A percentile compares a stretch with the other conserved stretches of the same genome.
Conservation (phyloP, 1,140 invertebrate genomes). For the Drosophila subobscura region DNA sequence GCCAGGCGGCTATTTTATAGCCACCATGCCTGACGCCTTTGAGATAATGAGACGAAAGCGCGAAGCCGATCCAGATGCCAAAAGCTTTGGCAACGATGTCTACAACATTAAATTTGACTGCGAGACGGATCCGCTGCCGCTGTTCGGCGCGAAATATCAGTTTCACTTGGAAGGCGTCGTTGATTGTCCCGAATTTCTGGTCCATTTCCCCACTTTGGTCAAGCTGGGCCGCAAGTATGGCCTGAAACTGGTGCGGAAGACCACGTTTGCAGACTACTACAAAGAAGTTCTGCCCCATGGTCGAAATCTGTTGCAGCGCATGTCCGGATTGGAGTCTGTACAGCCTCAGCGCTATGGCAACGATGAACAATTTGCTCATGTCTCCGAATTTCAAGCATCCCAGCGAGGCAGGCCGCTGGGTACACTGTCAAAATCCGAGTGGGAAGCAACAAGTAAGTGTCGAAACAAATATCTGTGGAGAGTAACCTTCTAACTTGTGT, state of each 20-base stretch:
- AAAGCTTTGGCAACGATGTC: slow-evolving; percentile 94
- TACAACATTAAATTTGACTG: slow-evolving; percentile 92
- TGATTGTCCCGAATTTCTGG: slow-evolving; percentile 99
- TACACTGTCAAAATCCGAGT: slow-evolving; percentile 95
- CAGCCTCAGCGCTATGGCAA: slow-evolving; percentile 85
- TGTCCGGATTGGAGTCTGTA: slow-evolving; percentile 90
- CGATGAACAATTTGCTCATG: slow-evolving; percentile 90
- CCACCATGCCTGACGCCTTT: slow-evolving; percentile 96
- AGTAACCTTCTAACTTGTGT: no score
- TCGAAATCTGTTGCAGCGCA: slow-evolving; percentile 87
- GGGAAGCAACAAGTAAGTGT: slow-evolving; percentile 94
- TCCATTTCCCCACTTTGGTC: slow-evolving; percentile 94
- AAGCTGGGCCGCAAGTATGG: slow-evolving; percentile 93
- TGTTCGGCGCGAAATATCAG: slow-evolving; percentile 98
- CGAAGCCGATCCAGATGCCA: slow-evolving; percentile 85
- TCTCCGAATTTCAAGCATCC: slow-evolving; percentile 83
- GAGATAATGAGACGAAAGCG: slow-evolving; percentile 89
- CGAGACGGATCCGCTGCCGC: slow-evolving; percentile 88
- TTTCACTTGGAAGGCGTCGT: slow-evolving; percentile 98
- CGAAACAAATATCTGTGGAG: not conserved
- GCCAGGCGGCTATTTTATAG: slow-evolving; percentile 97
- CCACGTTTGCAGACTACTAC: slow-evolving; percentile 93
- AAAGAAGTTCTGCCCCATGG: slow-evolving; percentile 86
- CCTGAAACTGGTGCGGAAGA: slow-evolving; percentile 90
- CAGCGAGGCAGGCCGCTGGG: slow-evolving; percentile 85